Conservation (phyloP, 2,797 vertebrate genomes). For the Paramormyrops hopkinsi region DNA sequence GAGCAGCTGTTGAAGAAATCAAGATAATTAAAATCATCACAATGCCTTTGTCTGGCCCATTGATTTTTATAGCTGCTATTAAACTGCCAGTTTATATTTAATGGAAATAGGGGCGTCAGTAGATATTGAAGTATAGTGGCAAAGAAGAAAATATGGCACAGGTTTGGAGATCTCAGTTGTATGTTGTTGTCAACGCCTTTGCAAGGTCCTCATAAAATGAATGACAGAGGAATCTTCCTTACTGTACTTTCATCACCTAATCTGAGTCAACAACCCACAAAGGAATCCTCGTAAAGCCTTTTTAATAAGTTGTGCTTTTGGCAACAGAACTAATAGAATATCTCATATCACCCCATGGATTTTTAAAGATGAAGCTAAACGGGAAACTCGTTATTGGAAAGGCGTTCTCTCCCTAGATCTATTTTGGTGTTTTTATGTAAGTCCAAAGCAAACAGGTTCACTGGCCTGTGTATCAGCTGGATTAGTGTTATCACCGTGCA, state of each 20-base stretch:
- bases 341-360: background rate
- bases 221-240: slow-evolving; percentile 9
- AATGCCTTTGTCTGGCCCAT: slow-evolving; percentile 53
- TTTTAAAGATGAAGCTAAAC: background rate
- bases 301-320: slow-evolving; percentile 43
- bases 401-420: background rate
- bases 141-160: slow-evolving; percentile 34
- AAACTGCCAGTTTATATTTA: slow-evolving; percentile 61
- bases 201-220: slow-evolving; percentile 21
- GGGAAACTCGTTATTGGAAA: background rate
- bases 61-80: slow-evolving; percentile 56
- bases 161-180: slow-evolving; percentile 36
- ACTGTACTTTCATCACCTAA: slow-evolving; percentile 29
- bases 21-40: slow-evolving; percentile 55
- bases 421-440: background rate
- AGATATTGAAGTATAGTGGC: slow-evolving; percentile 38
- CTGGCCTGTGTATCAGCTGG: background rate
- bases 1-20: slow-evolving; percentile 51
- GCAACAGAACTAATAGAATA: slow-evolving; percentile 38
- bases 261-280: slow-evolving; percentile 37
- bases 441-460: background rate
- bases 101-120: slow-evolving; percentile 52
- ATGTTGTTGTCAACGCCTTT: slow-evolving; percentile 19
- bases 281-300: slow-evolving; percentile 26
- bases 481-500: background rate